Percentiles rank a stretch among this genome's conserved stretches.
phyloP scores from a whole-genome alignment of 1,140 invertebrate species.

The Lepidostoma basale region DNA sequence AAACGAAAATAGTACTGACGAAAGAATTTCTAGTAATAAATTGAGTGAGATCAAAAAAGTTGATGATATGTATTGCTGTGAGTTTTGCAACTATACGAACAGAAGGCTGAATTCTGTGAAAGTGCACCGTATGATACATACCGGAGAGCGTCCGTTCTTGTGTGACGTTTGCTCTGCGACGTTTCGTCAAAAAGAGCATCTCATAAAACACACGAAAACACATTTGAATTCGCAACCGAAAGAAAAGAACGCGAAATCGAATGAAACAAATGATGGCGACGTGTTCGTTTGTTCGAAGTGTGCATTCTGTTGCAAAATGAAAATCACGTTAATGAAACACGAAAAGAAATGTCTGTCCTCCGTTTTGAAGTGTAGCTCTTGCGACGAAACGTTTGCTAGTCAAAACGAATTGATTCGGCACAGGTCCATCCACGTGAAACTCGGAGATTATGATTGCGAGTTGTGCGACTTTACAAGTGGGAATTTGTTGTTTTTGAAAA shows the following conservation, averaged over 20 bases:
- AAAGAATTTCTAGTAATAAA: background rate
- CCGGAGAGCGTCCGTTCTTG: background rate
- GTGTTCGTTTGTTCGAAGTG: conserved; percentile 5
- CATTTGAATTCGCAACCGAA: background rate
- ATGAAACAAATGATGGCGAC: background rate
- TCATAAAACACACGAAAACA: conserved; percentile 9
- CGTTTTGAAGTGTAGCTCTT: background rate
- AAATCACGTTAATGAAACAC: background rate
- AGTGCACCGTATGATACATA: conserved; percentile 17
- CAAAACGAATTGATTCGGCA: background rate
- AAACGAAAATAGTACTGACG: background rate
- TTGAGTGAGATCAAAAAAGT: background rate
- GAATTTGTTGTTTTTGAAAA: background rate
- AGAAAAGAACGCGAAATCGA: background rate
- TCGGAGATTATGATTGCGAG: background rate
- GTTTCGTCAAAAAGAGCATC: conserved; percentile 7
- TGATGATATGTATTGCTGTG: background rate
- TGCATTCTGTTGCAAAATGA: background rate
- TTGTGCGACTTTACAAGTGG: background rate
- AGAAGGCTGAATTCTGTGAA: background rate
- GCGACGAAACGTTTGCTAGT: background rate
- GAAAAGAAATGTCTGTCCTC: background rate
- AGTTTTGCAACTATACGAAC: background rate
- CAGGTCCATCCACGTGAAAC: background rate
- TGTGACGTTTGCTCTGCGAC: conserved; percentile 10